Evolutionary conservation across 2,797 vertebrate species (phyloP).

Genomic region (Chlorospingus flavigularis): DNA sequence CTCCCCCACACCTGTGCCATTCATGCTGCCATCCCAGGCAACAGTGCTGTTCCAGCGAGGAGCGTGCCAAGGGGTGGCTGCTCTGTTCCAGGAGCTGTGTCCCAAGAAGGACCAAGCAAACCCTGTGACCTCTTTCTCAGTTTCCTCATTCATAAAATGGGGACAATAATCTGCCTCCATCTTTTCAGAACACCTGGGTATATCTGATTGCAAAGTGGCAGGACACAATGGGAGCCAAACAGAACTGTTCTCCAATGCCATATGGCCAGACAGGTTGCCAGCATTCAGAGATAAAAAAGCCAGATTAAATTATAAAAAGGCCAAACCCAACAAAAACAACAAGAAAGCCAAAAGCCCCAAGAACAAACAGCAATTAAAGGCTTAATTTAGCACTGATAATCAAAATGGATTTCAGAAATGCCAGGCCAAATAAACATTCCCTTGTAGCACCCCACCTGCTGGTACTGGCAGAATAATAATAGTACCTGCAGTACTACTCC

Average conservation of each 20-base stretch:
- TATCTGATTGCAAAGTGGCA: not conserved
- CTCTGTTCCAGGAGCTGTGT: not conserved
- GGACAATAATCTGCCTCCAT: not conserved
- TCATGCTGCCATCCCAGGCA: not conserved
- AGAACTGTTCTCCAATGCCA: not conserved
- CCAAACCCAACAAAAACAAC: not conserved
- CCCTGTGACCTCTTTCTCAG: not conserved
- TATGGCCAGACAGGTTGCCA: conserved; percentile 17
- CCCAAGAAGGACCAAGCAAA: not conserved
- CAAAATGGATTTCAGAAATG: not conserved
- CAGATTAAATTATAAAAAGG: not conserved
- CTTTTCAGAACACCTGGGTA: conserved; percentile 4
- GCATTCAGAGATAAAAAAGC: not conserved
- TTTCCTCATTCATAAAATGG: conserved; percentile 17
- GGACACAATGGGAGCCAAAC: not conserved
- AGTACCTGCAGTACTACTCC: not conserved
- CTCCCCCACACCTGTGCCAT: not conserved
- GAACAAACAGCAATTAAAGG: not conserved
- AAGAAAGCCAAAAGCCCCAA: not conserved
- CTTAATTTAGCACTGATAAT: not conserved
- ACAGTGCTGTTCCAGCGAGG: accelerated
- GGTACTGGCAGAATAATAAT: not conserved
- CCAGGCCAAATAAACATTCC: not conserved
- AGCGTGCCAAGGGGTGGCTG: not conserved
- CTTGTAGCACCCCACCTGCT: not conserved